A percentile compares a stretch with the other conserved stretches of the same genome.
Conservation (phyloP, 2,113 vertebrate species). For the Dicaeum eximium region DNA sequence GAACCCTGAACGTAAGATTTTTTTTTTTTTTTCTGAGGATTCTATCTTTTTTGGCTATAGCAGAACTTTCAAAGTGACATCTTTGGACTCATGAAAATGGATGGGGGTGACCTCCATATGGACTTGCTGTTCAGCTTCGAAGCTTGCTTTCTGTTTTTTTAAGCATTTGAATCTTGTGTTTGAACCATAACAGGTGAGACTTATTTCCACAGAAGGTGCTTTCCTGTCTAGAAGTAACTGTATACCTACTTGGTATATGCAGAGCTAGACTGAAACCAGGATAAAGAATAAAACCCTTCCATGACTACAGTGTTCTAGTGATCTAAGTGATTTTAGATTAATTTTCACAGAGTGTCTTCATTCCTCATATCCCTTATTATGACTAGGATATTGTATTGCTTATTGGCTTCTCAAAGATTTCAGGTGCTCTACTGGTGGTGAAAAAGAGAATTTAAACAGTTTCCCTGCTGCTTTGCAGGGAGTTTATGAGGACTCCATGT, state of each 20-base stretch:
- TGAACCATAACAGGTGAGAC: not conserved
- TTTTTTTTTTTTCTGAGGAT: not conserved
- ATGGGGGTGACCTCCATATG: rapidly evolving
- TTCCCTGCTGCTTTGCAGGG: not conserved
- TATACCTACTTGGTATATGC: not conserved
- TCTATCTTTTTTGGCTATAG: not conserved
- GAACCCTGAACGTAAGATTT: not conserved
- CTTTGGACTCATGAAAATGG: not conserved
- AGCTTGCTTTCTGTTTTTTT: not conserved
- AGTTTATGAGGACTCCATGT: not conserved
- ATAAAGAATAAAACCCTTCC: not conserved
- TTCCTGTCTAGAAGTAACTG: not conserved
- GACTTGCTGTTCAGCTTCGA: not conserved
- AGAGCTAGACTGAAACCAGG: not conserved
- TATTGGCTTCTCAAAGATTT: not conserved
- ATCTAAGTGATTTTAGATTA: not conserved
- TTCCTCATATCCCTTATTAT: not conserved
- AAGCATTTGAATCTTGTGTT: not conserved
- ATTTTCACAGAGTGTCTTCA: not conserved
- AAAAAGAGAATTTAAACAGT: not conserved
- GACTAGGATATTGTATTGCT: not conserved
- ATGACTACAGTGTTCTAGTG: not conserved
- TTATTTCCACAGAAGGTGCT: not conserved
- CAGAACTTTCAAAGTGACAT: not conserved
- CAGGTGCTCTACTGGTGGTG: not conserved